These are phyloP conservation scores for Takifugu flavidus DNA, from an alignment of 2,113 vertebrate genomes.

Conservation along the genomic window DNA sequence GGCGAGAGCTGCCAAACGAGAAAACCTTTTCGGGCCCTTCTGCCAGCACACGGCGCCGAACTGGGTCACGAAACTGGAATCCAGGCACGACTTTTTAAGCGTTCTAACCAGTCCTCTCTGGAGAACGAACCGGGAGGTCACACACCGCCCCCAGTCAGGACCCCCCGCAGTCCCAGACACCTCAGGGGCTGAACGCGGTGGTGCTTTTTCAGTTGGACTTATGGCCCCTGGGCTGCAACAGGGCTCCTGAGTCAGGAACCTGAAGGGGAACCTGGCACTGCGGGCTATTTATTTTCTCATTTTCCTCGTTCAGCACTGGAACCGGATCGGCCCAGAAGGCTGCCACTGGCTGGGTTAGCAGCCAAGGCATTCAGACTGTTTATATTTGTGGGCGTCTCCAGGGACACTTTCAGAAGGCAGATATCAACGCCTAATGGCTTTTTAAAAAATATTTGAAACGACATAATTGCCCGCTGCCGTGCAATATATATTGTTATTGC, in stretches of 20 bases:
- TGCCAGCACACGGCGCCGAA: constrained; percentile 54
- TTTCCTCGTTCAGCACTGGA: constrained; percentile 62
- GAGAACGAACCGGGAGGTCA: constrained; percentile 49
- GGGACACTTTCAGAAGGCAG: constrained; percentile 47
- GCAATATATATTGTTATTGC: too few species aligned
- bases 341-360: constrained; percentile 29
- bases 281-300: constrained; percentile 53
- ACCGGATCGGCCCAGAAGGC: constrained; percentile 53
- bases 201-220: constrained; percentile 22
- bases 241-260: constrained; percentile 45
- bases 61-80: constrained; percentile 71
- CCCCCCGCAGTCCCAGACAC: constrained; percentile 44
- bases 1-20: constrained; percentile 38
- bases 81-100: constrained; percentile 38
- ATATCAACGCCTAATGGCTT: constrained; percentile 45
- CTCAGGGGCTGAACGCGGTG: constrained; percentile 26
- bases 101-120: constrained; percentile 32
- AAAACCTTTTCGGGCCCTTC: constrained; percentile 45
- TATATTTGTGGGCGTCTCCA: constrained; percentile 60
- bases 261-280: constrained; percentile 38
- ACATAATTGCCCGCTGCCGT: too few species aligned
- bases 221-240: constrained; percentile 48
- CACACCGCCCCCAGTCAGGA: constrained; percentile 35
- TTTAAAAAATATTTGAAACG: constrained; percentile 24
- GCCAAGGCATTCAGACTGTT: constrained; percentile 48